A percentile compares a stretch with the other conserved stretches of the same genome.
Conservation (phyloP, 2,113 vertebrate genomes). For the Pteronura brasiliensis region DNA sequence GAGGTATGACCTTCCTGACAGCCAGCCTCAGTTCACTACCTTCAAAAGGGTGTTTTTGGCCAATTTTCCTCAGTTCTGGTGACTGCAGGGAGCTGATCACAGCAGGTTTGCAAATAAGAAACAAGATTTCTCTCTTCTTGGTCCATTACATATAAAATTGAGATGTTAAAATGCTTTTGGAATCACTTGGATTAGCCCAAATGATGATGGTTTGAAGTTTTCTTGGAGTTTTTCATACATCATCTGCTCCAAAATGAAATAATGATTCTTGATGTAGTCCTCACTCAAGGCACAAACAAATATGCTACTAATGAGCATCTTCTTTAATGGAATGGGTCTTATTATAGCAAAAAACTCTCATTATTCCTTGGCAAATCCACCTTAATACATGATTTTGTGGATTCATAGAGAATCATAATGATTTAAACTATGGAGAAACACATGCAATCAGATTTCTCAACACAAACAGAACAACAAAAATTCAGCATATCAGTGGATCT, state of each 20-base stretch:
- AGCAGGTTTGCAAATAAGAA: conserved; percentile 34
- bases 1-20: neutral
- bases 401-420: conserved; percentile 9
- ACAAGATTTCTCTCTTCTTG: neutral
- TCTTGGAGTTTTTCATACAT: neutral
- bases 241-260: conserved; percentile 13
- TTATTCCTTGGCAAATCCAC: conserved; percentile 36
- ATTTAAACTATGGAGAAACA: neutral
- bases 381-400: neutral
- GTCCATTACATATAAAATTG: neutral
- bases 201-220: neutral
- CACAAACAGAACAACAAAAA: neutral
- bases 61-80: neutral
- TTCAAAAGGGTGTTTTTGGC: neutral
- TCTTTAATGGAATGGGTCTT: conserved; percentile 14
- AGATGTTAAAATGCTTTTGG: conserved; percentile 13
- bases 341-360: neutral
- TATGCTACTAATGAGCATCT: neutral
- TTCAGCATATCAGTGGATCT: neutral
- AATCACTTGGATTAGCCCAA: neutral
- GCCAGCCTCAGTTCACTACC: neutral
- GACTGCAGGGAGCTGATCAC: neutral
- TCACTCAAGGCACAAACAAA: neutral
- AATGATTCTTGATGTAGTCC: neutral
- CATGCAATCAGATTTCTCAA: neutral